Conservation (phyloP, 2,797 vertebrate genomes). For the Rhabdophis nuchalis region DNA sequence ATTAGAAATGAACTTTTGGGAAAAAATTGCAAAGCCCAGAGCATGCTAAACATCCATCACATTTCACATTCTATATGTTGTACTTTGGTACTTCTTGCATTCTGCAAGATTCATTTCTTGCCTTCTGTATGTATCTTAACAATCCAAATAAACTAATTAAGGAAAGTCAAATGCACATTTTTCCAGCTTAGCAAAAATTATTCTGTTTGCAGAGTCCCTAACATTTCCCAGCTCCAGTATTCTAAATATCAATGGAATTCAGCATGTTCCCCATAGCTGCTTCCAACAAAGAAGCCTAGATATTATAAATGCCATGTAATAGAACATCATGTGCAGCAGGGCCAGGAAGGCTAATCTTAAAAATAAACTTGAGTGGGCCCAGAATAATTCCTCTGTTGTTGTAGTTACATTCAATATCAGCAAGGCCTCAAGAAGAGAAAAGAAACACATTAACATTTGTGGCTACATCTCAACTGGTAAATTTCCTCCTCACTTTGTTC, state of each 20-base stretch:
- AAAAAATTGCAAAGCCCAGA: background rate
- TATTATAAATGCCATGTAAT: background rate
- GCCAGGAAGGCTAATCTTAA: background rate
- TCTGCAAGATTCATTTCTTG: background rate
- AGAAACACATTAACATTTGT: background rate
- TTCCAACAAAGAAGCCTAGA: background rate
- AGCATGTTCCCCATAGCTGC: background rate
- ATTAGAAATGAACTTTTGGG: background rate
- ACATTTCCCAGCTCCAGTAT: background rate
- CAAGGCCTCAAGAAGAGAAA: slow-evolving; percentile 7
- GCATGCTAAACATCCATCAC: background rate
- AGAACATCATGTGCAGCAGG: background rate
- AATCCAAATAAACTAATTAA: background rate
- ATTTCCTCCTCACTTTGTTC: slow-evolving; percentile 18
- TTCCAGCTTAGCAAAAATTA: background rate
- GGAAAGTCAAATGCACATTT: background rate
- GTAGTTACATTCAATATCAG: slow-evolving; percentile 3
- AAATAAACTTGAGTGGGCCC: slow-evolving; percentile 2
- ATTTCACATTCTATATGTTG: background rate
- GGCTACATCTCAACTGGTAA: slow-evolving; percentile 24
- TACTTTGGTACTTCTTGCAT: background rate
- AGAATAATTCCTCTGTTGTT: background rate
- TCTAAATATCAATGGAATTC: background rate
- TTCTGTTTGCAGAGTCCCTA: background rate
- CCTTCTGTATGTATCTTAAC: background rate